Base-by-base conservation (phyloP, 2,888 invertebrate species). In the Luffia ferchaultella region DNA sequence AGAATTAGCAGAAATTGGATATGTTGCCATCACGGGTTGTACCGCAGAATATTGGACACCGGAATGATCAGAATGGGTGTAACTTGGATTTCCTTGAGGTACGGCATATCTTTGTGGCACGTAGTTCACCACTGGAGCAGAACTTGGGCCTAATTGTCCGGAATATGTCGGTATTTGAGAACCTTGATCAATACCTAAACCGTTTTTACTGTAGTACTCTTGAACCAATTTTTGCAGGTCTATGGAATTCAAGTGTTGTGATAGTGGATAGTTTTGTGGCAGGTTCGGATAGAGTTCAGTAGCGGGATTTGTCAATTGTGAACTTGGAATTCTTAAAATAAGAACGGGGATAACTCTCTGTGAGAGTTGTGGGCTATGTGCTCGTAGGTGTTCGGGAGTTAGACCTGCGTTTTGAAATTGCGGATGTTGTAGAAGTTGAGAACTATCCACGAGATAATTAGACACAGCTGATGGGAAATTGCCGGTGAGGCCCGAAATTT, bases 271-370 rank as follows among this genome's bases (percentile, higher is more conserved):
- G 55, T 76, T 79, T 42, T 84, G 73, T 1, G 87, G 87, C 51
- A 87, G 62, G 58, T 86, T 85, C 1, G 88, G 80, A 60, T 87
- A 86, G 1, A 88, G 58, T 56, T 84, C 85, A 19, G 82, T 80
- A 5, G 78, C 68, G 1, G 86, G 84, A 60, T 85, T 85, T 46
- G 73, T 74, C 1, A 88, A 61, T 50, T 86, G 87, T 2, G 86
- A 86, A 52, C 86, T 87, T 44, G 86, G 87, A 41, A 88, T 82
- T 62, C 86, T 76, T 42, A 88, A 60, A 17, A 88, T 85, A 54
- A 88, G 70, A 15, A 88, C 87, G 3, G 88, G 88, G 2, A 88
- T 85, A 1, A 86, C 82, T 59, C 76, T 72, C 43, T 78, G 74
- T 50, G 73, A 69, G 9, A 70, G 61, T 40, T 71, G 71, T 17